Conservation (phyloP, 2,113 vertebrate species). For the Pelobates fuscus region DNA sequence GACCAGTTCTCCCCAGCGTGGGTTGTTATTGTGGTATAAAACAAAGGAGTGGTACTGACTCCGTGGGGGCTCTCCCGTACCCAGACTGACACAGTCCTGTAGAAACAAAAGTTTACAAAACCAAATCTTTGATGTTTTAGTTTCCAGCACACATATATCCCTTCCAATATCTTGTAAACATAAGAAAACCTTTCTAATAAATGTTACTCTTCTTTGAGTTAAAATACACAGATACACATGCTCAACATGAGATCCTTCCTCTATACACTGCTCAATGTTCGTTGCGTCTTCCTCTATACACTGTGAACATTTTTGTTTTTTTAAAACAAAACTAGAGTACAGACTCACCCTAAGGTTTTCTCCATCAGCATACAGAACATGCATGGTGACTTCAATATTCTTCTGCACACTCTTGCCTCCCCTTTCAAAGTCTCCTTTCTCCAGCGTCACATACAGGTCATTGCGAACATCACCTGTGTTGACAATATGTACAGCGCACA, state of each 20-base stretch:
- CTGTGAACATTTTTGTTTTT: too few species aligned
- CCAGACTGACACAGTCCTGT: constrained; percentile 93
- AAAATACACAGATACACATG: too few species aligned
- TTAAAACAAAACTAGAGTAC: too few species aligned
- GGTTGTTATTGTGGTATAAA: constrained; percentile 94
- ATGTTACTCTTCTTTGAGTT: too few species aligned
- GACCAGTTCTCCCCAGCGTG: constrained; percentile 93
- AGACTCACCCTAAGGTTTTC: constrained; percentile 79
- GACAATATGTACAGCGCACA: constrained; percentile 14
- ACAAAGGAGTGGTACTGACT: constrained; percentile 92
- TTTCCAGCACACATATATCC: too few species aligned
- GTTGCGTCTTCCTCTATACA: too few species aligned
- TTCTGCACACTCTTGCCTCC: constrained; percentile 99
- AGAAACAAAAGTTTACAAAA: constrained; percentile 21
- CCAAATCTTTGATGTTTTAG: too few species aligned
- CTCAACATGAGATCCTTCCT: too few species aligned
- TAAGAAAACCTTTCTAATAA: too few species aligned
- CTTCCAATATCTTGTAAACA: too few species aligned
- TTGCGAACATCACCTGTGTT: constrained; percentile 89
- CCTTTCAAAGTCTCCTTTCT: constrained; percentile 93
- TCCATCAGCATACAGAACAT: constrained; percentile 90
- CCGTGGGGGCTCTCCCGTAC: constrained; percentile 83
- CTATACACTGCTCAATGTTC: too few species aligned
- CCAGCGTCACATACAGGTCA: constrained; percentile 91
- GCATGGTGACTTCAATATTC: constrained; percentile 94